Evolutionary conservation across 2,113 vertebrate species (phyloP).

Genomic region (Empidonax alnorum): DNA sequence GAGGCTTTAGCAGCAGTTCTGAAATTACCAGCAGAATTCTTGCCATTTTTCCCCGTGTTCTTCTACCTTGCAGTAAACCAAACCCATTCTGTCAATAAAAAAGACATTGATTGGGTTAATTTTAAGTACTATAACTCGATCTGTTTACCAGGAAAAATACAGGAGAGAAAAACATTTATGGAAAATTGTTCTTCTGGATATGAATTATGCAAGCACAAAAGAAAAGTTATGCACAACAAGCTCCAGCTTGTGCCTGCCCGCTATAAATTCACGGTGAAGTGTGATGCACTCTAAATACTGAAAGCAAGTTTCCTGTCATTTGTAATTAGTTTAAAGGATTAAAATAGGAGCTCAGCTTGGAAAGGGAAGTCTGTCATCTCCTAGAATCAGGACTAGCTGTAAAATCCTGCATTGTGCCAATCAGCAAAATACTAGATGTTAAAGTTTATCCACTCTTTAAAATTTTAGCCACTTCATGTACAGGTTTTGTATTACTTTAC

Average conservation of each 20-base stretch:
- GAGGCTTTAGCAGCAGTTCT: not conserved
- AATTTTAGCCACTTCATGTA: accelerated
- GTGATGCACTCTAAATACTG: not conserved
- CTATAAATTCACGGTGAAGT: constrained; percentile 5
- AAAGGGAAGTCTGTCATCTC: not conserved
- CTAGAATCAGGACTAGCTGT: not conserved
- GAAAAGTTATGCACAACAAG: constrained; percentile 32
- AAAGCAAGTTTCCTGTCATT: constrained; percentile 20
- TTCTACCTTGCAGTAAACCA: not conserved
- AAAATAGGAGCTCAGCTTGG: constrained; percentile 27
- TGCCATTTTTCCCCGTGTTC: not conserved
- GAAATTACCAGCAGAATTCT: not conserved
- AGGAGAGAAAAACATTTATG: not conserved
- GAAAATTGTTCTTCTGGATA: not conserved
- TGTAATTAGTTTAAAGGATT: constrained; percentile 55
- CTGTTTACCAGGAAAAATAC: not conserved
- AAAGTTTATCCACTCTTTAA: not conserved
- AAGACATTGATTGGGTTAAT: not conserved
- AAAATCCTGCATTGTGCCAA: not conserved
- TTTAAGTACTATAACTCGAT: not conserved
- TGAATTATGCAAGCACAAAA: constrained; percentile 28
- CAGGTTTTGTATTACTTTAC: not conserved
- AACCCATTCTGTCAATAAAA: not conserved
- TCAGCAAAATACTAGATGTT: not conserved
- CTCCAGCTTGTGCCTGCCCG: not conserved